phyloP scores from a whole-genome alignment of 2,797 vertebrate genomes.

The Poeciliopsis presidionis region DNA sequence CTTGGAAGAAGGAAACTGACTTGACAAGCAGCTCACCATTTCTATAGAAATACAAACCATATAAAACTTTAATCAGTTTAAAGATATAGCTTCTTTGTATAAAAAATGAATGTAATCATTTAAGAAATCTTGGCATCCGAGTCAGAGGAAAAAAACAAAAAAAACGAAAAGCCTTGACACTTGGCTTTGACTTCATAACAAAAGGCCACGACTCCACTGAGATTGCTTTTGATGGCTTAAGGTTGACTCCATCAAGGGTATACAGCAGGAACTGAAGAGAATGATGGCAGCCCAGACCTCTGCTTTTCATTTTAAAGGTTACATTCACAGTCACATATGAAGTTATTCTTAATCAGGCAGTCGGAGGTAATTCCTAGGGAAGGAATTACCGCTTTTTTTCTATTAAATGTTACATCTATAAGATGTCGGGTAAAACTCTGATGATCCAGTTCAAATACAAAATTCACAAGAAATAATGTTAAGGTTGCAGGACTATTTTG shows the following conservation, averaged over 20 bases:
- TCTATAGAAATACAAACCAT: neutral
- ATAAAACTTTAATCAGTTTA: neutral
- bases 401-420: neutral
- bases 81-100: slow-evolving; percentile 11
- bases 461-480: neutral
- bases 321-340: slow-evolving; percentile 16
- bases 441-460: neutral
- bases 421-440: too few species aligned
- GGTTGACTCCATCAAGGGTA: slow-evolving; percentile 43
- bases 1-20: neutral
- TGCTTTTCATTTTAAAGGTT: slow-evolving; percentile 33
- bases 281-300: slow-evolving; percentile 22
- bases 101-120: slow-evolving; percentile 24
- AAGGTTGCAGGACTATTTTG: neutral
- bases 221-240: slow-evolving; percentile 45
- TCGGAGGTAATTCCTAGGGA: neutral
- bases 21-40: neutral
- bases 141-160: slow-evolving; percentile 9
- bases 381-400: neutral
- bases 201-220: slow-evolving; percentile 54
- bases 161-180: slow-evolving; percentile 37
- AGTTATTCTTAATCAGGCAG: slow-evolving; percentile 3
- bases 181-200: slow-evolving; percentile 47
- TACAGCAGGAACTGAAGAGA: slow-evolving; percentile 22
- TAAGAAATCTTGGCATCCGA: slow-evolving; percentile 35